phyloP scores from a whole-genome alignment of 2,113 vertebrate genomes.

The Eleginops maclovinus region DNA sequence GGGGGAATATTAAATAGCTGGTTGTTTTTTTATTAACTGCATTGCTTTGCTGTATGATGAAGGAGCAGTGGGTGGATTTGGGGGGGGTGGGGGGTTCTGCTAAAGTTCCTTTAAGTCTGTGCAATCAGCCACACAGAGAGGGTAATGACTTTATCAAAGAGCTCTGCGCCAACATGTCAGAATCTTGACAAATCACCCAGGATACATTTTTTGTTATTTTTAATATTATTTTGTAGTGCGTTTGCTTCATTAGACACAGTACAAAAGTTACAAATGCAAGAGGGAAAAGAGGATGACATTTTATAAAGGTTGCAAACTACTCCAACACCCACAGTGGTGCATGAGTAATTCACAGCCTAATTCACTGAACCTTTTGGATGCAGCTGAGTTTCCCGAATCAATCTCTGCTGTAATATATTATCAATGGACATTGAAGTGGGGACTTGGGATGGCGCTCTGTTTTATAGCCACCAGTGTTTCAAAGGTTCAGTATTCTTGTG shows the following conservation, averaged over 20 bases:
- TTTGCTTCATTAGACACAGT: constrained; percentile 59
- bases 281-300: constrained; percentile 39
- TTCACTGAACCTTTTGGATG: constrained; percentile 37
- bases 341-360: constrained; percentile 32
- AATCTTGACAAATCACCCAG: constrained; percentile 68
- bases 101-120: constrained; percentile 59
- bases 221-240: constrained; percentile 20
- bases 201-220: constrained; percentile 39
- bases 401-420: constrained; percentile 45
- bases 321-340: constrained; percentile 1
- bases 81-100: constrained; percentile 29
- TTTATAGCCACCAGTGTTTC: constrained; percentile 22
- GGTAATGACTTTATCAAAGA: constrained; percentile 68
- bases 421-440: constrained; percentile 42
- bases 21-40: constrained; percentile 73
- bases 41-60: constrained; percentile 58
- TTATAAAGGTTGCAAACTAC: constrained; percentile 57
- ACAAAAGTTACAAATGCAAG: constrained; percentile 58
- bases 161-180: constrained; percentile 54
- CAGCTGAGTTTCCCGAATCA: constrained; percentile 23
- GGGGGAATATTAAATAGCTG: constrained; percentile 69
- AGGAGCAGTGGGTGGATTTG: constrained; percentile 50
- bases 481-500: constrained; percentile 17
- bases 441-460: neutral
- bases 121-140: constrained; percentile 54